Percentiles rank a stretch among this genome's conserved stretches.
Conservation (phyloP, 2,888 invertebrate species). For the Heteromyza rotundicornis region DNA sequence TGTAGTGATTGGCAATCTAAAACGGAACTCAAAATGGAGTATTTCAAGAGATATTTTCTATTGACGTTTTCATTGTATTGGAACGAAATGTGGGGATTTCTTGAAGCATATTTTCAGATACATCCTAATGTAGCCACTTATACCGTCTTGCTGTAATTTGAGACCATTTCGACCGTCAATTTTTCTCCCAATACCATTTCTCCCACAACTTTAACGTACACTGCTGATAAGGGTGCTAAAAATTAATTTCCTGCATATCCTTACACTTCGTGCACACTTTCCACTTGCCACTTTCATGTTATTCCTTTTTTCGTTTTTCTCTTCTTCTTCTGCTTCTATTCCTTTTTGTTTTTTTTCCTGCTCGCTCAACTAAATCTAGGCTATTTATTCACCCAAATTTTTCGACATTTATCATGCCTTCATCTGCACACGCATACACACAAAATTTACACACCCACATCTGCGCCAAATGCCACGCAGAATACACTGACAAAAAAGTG, state of each 20-base stretch:
- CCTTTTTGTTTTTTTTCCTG: slow-evolving; percentile 31
- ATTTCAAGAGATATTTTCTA: no score
- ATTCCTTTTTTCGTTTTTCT: slow-evolving; percentile 24
- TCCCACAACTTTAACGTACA: no score
- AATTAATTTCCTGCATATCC: slow-evolving; percentile 19
- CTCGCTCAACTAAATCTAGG: slow-evolving; percentile 54
- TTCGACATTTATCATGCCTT: slow-evolving; percentile 33
- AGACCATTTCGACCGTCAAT: no score
- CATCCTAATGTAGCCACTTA: no score
- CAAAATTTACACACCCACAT: slow-evolving; percentile 37
- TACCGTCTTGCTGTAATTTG: no score
- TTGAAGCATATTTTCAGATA: no score
- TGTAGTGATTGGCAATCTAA: no score
- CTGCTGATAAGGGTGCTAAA: slow-evolving; percentile 22
- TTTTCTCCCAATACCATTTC: neutral
- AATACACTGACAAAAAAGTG: slow-evolving; percentile 45
- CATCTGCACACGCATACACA: slow-evolving; percentile 37
- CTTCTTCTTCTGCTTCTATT: slow-evolving; percentile 22
- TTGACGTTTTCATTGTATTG: no score
- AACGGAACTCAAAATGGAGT: no score
- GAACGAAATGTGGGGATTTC: no score
- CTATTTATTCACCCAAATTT: slow-evolving; percentile 58
- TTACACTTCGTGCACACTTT: slow-evolving; percentile 32
- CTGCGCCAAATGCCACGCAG: slow-evolving; percentile 22
- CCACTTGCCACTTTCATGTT: neutral